A percentile compares a stretch with the other conserved stretches of the same genome.
Evolutionary conservation across 2,888 invertebrate species (phyloP).

Genomic region (Notodonta ziczac): DNA sequence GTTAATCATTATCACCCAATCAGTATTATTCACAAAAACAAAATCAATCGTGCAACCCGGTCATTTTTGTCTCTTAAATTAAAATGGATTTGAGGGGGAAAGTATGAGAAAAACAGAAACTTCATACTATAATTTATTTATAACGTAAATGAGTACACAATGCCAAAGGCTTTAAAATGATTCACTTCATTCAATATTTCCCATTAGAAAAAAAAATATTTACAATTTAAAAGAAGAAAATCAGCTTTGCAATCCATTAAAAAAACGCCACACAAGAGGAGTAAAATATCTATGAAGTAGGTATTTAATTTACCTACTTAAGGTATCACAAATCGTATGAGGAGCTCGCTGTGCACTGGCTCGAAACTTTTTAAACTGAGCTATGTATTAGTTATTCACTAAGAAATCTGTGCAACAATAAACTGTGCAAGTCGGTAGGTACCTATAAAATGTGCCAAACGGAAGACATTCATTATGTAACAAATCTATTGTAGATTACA

Average conservation of each 20-base stretch:
- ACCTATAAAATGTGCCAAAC: constrained; percentile 81
- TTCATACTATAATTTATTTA: constrained; percentile 85
- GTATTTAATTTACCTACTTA: constrained; percentile 54
- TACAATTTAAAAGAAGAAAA: constrained; percentile 75
- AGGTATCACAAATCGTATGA: constrained; percentile 77
- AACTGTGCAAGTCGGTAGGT: constrained; percentile 73
- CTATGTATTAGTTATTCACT: constrained; percentile 35
- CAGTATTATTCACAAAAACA: constrained; percentile 48
- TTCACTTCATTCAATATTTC: constrained; percentile 81
- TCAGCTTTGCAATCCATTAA: constrained; percentile 75
- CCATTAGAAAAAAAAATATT: constrained; percentile 80
- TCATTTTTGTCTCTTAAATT: not conserved
- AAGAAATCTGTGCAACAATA: constrained; percentile 63
- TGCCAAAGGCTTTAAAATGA: constrained; percentile 83
- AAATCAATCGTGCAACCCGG: constrained; percentile 6
- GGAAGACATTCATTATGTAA: constrained; percentile 91
- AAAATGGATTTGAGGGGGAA: not conserved
- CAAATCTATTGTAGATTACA: constrained; percentile 92
- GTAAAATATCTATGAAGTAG: constrained; percentile 47
- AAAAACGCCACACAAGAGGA: constrained; percentile 70
- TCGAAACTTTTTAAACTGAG: constrained; percentile 52
- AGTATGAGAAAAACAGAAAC: constrained; percentile 50
- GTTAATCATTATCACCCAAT: constrained; percentile 68
- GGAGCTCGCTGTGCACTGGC: constrained; percentile 80
- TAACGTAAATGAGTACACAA: constrained; percentile 86